phyloP scores from a whole-genome alignment of 2,113 vertebrate species.

The Haliaeetus leucogaster region DNA sequence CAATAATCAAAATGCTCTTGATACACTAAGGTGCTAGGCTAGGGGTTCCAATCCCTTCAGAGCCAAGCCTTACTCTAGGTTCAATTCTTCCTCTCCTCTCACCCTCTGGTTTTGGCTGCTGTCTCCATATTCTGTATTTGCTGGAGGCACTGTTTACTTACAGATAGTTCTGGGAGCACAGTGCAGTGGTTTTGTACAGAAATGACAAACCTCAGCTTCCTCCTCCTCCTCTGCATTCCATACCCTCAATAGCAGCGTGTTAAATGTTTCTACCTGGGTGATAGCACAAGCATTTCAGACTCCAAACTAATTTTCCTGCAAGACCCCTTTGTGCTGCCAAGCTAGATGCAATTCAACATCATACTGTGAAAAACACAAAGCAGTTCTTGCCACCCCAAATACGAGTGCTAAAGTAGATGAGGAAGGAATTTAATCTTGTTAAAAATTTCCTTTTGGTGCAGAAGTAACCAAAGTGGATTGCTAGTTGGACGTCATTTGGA shows the following conservation, averaged over 20 bases:
- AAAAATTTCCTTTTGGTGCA: neutral
- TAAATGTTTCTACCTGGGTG: neutral
- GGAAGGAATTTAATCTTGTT: neutral
- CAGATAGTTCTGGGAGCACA: neutral
- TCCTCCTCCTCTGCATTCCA: neutral
- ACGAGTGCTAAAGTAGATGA: fast-evolving
- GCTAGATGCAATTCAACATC: neutral
- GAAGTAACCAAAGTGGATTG: neutral
- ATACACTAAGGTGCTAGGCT: neutral
- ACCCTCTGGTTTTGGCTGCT: neutral
- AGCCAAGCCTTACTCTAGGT: neutral
- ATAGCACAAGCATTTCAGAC: neutral
- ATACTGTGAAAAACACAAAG: neutral
- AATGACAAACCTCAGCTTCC: neutral
- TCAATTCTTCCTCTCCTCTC: neutral
- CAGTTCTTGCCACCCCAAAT: neutral
- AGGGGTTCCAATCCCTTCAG: neutral
- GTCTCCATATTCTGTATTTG: neutral
- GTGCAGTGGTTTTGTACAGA: fast-evolving
- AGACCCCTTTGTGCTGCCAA: neutral
- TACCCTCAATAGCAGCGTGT: fast-evolving
- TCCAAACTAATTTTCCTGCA: neutral
- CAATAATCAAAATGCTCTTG: neutral
- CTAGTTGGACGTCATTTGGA: neutral
- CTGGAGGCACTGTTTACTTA: neutral